Evolutionary conservation across 1,140 invertebrate species (phyloP).

Genomic region (Coptotermes formosanus): DNA sequence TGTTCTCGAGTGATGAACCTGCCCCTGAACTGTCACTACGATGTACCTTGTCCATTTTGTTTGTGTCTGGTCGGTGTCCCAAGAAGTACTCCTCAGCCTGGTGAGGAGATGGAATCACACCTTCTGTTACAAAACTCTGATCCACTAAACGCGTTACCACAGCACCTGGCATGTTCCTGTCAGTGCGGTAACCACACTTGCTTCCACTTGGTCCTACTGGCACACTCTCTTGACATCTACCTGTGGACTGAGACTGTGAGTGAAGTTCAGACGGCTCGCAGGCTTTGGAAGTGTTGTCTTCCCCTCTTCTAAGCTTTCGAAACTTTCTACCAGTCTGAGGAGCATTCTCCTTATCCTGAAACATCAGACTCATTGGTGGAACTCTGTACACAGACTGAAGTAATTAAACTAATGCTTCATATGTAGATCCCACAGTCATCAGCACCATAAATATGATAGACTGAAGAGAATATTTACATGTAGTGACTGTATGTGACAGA

Average conservation of each 20-base stretch:
- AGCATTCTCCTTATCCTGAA: slow-evolving; percentile 44
- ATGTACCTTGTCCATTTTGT: background rate
- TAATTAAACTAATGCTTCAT: no score
- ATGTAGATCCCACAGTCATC: no score
- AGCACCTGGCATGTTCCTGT: background rate
- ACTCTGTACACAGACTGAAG: no score
- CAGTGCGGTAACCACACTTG: background rate
- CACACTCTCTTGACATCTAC: slow-evolving; percentile 26
- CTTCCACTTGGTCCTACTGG: slow-evolving; percentile 27
- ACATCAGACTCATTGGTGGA: slow-evolving; percentile 11
- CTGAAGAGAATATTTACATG: no score
- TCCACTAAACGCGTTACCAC: slow-evolving; percentile 18
- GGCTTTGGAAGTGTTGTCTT: slow-evolving; percentile 34
- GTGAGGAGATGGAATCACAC: slow-evolving; percentile 23
- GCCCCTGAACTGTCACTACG: background rate
- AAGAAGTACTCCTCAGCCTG: slow-evolving; percentile 35
- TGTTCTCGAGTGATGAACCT: slow-evolving; percentile 4
- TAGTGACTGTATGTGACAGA: no score
- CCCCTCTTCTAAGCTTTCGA: slow-evolving; percentile 38
- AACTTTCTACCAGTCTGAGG: slow-evolving; percentile 42
- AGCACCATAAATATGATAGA: background rate
- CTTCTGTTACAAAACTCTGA: slow-evolving; percentile 31
- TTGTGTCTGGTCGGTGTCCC: background rate
- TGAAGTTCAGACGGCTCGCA: slow-evolving; percentile 32
- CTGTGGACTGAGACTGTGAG: background rate